These are phyloP conservation scores for Manis pentadactyla DNA, from an alignment of 2,797 vertebrate species.

Conservation along the genomic window DNA sequence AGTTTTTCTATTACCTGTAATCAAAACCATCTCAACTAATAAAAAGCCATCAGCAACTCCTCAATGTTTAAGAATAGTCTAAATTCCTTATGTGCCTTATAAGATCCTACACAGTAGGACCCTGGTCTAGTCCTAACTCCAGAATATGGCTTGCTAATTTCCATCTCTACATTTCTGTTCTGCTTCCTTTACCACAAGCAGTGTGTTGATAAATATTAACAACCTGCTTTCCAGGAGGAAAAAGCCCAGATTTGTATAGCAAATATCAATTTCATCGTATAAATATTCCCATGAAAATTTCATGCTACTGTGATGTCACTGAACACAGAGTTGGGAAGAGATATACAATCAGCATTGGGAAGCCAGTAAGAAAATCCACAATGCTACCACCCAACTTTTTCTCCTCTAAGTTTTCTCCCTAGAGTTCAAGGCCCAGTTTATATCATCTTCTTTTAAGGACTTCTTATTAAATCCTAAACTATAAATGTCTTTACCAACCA, in stretches of 20 bases:
- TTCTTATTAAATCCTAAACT: conserved; percentile 6
- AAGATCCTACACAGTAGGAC: neutral
- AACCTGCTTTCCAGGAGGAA: neutral
- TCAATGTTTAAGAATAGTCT: neutral
- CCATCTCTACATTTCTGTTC: neutral
- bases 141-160: neutral
- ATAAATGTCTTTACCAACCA: conserved; percentile 19
- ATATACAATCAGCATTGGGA: neutral
- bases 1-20: conserved; percentile 53
- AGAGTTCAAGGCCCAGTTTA: neutral
- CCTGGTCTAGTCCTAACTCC: neutral
- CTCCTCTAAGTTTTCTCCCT: neutral
- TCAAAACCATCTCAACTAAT: conserved; percentile 14
- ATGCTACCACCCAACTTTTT: neutral
- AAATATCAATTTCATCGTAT: neutral
- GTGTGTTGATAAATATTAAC: neutral
- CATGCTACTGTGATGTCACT: neutral
- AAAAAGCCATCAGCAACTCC: conserved; percentile 9
- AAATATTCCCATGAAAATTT: neutral
- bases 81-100: neutral
- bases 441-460: conserved; percentile 40
- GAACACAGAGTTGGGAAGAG: neutral
- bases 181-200: neutral
- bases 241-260: neutral
- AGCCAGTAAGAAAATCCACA: neutral